Evolutionary conservation across 2,888 invertebrate species (phyloP).

Genomic region (Athrips mouffetella): DNA sequence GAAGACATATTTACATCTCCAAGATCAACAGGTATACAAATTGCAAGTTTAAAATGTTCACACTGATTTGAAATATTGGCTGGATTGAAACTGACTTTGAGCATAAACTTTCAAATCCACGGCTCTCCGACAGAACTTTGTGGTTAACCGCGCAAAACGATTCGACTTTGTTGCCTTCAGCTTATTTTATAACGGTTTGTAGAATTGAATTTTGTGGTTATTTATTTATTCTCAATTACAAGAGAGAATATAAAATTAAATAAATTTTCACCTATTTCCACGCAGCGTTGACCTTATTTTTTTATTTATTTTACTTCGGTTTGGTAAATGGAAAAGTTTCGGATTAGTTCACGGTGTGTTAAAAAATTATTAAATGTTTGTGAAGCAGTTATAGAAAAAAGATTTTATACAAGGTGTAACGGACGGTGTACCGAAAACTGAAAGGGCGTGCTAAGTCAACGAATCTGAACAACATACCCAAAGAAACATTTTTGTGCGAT

Average conservation of each 20-base stretch:
- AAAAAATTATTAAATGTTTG: too few relatives aligned
- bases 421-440: too few relatives aligned
- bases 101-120: conserved; percentile 67
- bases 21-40: conserved; percentile 59
- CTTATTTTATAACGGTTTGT: conserved; percentile 76
- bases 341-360: too few relatives aligned
- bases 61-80: conserved; percentile 49
- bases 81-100: conserved; percentile 50
- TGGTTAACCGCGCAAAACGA: conserved; percentile 75
- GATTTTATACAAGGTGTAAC: too few relatives aligned
- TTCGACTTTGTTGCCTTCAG: conserved; percentile 71
- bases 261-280: background rate
- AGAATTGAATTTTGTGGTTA: conserved; percentile 78
- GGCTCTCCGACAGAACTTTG: conserved; percentile 66
- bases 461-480: too few relatives aligned
- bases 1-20: background rate
- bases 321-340: too few relatives aligned
- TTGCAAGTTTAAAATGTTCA: conserved; percentile 41
- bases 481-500: too few relatives aligned
- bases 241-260: background rate
- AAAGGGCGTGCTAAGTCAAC: too few relatives aligned
- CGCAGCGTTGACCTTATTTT: background rate
- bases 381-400: too few relatives aligned
- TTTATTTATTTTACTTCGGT: background rate
- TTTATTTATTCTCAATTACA: conserved; percentile 59